A percentile compares a stretch with the other conserved stretches of the same genome.
Evolutionary conservation across 2,797 vertebrate species (phyloP).

Genomic region (Eulemur coronatus): DNA sequence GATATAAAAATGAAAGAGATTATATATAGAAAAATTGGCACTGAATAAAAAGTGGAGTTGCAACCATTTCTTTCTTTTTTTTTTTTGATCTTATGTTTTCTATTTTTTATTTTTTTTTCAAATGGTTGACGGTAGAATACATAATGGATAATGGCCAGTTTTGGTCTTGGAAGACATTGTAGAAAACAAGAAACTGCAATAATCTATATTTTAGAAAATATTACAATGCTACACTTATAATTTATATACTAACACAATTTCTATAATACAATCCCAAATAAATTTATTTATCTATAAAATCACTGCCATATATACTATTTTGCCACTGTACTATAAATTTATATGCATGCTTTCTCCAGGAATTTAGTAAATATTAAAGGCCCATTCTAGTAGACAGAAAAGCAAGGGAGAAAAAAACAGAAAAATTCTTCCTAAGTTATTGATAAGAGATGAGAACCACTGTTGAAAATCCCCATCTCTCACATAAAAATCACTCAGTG

Average conservation of each 20-base stretch:
- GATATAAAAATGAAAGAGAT: conserved; percentile 22
- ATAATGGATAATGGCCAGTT: not conserved
- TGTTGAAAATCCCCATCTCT: not conserved
- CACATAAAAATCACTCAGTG: not conserved
- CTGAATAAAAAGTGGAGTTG: not conserved
- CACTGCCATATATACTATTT: not conserved
- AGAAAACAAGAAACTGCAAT: not conserved
- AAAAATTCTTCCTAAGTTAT: not conserved
- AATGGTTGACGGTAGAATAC: not conserved
- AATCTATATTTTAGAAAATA: not conserved
- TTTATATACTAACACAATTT: not conserved
- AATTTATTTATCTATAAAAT: conserved; percentile 5
- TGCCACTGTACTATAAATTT: not conserved
- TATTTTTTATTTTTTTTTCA: not conserved
- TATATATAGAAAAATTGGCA: not conserved
- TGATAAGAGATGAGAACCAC: not conserved
- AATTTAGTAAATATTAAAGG: not conserved
- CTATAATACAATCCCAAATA: not conserved
- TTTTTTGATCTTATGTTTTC: not conserved
- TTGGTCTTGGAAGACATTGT: not conserved
- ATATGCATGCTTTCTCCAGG: not conserved
- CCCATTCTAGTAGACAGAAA: not conserved
- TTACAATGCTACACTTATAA: not conserved
- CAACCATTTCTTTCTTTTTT: not conserved
- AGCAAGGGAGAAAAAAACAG: not conserved